Base-by-base conservation (phyloP, 2,113 vertebrate species). In the Atlantisia rogersi region DNA sequence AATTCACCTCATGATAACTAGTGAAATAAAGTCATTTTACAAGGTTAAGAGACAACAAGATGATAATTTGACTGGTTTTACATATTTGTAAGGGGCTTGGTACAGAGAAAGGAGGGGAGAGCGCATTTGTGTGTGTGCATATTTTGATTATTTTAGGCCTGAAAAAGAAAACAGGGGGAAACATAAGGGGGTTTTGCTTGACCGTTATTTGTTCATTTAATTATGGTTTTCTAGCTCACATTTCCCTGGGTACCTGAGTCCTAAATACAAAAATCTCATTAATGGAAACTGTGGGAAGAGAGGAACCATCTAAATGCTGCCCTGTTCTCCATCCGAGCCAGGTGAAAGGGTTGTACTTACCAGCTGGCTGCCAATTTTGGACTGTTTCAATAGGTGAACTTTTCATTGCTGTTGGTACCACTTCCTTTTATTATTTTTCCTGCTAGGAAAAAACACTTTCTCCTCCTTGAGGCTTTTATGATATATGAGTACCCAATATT, bases 321-420 rank as follows among this genome's bases (percentile, higher is more conserved):
- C n/a, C 65, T 25, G 21, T 85, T 88, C 46, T 92, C 73, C 64
- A 83, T 48, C 73, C 79, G 60, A 64, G 90, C 80, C 83, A 85
- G 90, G 75, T 78, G 90, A 96, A 94, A 95, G 42, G 31, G 7
- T 52, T 84, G 18, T 55, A 53, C 35, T 70, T 80, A 74, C 15
- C 83, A 94, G 40, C 82, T 93, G 84, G 68, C 91, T 96, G 92
- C 55, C 90, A 88, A 71, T 96, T 97, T 81, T 74, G 83, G 71
- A 44, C 25, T 82, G 35, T 96, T 97, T 94, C 92, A 95, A 14
- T 64, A 90, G 77, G 31, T 94, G 94, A 96, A 80, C 58, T 97
- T 81, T 88, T 86, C 31, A 17, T 92, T 86, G 60, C 26, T 94
- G 79, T 71, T 77, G 26, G 42, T 88, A 35, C 44, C 73, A 74